phyloP scores from a whole-genome alignment of 2,113 vertebrate species.

The Dipodomys stephensi region DNA sequence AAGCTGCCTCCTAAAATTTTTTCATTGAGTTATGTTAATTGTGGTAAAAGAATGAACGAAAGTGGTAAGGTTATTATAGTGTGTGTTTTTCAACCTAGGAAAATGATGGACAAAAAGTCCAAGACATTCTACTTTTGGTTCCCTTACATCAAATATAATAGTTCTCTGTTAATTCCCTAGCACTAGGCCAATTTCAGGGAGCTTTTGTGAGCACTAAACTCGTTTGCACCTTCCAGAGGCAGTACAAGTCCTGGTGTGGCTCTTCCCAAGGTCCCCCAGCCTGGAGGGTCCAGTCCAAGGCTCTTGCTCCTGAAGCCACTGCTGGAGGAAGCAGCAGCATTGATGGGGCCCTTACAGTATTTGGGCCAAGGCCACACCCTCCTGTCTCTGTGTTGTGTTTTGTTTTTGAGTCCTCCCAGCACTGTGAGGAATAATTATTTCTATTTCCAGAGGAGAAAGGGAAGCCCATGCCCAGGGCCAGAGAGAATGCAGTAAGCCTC shows the following conservation, averaged over 20 bases:
- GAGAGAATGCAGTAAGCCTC: neutral
- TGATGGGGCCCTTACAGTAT: neutral
- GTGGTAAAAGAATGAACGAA: neutral
- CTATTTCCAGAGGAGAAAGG: neutral
- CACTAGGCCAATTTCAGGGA: neutral
- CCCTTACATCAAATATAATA: rapidly evolving
- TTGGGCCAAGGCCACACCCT: neutral
- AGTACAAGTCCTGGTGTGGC: neutral
- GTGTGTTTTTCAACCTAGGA: neutral
- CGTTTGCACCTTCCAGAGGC: neutral
- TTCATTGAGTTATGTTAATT: neutral
- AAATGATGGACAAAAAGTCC: neutral
- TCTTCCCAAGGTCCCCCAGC: neutral
- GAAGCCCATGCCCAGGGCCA: neutral
- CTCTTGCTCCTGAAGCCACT: neutral
- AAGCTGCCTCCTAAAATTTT: neutral
- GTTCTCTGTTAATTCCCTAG: rapidly evolving
- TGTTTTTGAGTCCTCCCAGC: neutral
- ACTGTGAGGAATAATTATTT: neutral
- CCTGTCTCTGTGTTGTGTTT: too few species aligned
- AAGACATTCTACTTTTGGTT: neutral
- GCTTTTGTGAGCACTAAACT: neutral
- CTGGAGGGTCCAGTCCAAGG: neutral
- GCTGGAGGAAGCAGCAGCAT: neutral
- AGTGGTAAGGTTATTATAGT: neutral